Evolutionary conservation across 1,140 invertebrate species (phyloP).

Genomic region (Camponotus floridanus): DNA sequence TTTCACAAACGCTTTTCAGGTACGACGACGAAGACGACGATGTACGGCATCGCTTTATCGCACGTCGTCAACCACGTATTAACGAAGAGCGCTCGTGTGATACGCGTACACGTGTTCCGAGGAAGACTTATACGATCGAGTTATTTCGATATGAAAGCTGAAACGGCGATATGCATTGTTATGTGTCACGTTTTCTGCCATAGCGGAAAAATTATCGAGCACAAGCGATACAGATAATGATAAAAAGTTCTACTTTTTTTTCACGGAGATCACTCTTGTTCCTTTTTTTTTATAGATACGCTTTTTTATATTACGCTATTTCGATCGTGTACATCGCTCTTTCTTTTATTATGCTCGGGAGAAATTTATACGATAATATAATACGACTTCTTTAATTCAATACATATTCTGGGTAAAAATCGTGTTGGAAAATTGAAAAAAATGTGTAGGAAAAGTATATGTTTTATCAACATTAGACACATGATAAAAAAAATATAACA

Average conservation of each 20-base stretch:
- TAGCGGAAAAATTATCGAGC: constrained; percentile 40
- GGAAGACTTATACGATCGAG: constrained; percentile 22
- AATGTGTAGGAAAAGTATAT: no score
- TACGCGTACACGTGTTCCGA: constrained; percentile 24
- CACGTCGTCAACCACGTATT: constrained; percentile 15
- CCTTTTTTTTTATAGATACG: neutral
- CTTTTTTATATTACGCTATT: no score
- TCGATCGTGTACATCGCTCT: no score
- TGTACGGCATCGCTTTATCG: constrained; percentile 39
- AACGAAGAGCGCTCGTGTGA: constrained; percentile 2
- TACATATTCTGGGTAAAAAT: no score
- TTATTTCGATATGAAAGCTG: constrained; percentile 46
- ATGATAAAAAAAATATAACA: no score
- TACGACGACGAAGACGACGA: constrained; percentile 28
- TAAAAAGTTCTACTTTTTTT: constrained; percentile 8
- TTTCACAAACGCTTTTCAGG: constrained; percentile 57
- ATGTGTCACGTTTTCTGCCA: constrained; percentile 22
- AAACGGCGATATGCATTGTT: constrained; percentile 34
- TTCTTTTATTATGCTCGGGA: no score
- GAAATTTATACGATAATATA: no score
- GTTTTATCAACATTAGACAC: no score
- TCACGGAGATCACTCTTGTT: neutral
- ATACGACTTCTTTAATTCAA: no score
- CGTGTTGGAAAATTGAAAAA: no score
- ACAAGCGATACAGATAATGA: neutral